Evolutionary conservation across 1,140 invertebrate species (phyloP).

Genomic region (Drosophila arawakana): DNA sequence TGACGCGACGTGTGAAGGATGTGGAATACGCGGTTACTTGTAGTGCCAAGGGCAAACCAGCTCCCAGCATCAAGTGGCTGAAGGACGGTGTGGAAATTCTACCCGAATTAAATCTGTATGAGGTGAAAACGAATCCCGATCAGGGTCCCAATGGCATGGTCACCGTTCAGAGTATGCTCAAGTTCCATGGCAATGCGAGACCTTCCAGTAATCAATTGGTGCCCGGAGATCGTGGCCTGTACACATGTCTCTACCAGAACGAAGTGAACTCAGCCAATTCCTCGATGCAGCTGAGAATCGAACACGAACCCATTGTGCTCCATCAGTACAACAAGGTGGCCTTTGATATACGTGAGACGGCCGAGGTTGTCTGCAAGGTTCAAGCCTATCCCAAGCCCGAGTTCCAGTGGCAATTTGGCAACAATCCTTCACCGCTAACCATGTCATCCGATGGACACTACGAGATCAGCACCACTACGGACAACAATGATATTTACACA

Average conservation of each 20-base stretch:
- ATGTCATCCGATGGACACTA: slow-evolving; percentile 94
- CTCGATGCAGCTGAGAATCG: slow-evolving; percentile 94
- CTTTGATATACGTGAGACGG: slow-evolving; percentile 92
- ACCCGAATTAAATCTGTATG: slow-evolving; percentile 90
- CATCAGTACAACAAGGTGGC: slow-evolving; percentile 95
- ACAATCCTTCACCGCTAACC: slow-evolving; percentile 89
- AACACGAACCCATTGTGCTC: slow-evolving; percentile 94
- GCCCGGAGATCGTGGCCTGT: slow-evolving; percentile 93
- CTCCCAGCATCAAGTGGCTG: slow-evolving; percentile 92
- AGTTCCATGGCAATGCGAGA: slow-evolving; percentile 91
- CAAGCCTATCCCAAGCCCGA: slow-evolving; percentile 96
- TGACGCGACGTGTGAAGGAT: slow-evolving; percentile 92
- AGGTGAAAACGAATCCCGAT: slow-evolving; percentile 91
- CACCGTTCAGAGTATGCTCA: slow-evolving; percentile 93
- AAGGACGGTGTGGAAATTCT: slow-evolving; percentile 93
- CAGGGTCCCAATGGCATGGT: slow-evolving; percentile 91
- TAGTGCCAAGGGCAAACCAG: slow-evolving; percentile 94
- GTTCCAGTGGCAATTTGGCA: slow-evolving; percentile 95
- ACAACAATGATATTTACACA: slow-evolving; percentile 94
- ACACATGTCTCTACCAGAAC: slow-evolving; percentile 95
- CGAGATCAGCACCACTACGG: slow-evolving; percentile 91
- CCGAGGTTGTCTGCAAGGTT: slow-evolving; percentile 94
- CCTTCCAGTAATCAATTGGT: slow-evolving; percentile 90
- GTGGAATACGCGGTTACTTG: slow-evolving; percentile 92
- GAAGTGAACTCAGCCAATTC: slow-evolving; percentile 94